Conservation (phyloP, 2,113 vertebrate genomes). For the Pycnonotus jocosus region DNA sequence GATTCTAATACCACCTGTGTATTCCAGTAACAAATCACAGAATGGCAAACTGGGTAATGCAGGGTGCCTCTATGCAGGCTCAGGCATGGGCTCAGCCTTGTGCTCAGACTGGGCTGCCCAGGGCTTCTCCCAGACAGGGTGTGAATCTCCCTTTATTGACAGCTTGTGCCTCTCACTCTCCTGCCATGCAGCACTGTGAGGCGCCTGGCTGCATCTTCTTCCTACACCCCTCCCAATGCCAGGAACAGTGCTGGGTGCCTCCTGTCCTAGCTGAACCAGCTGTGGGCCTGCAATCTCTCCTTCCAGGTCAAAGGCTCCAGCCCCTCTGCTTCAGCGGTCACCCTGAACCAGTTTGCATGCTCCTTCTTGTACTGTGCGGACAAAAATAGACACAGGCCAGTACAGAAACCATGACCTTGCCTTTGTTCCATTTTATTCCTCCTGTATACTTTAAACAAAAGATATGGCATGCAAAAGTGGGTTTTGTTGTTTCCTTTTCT, state of each 20-base stretch:
- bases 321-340: rapidly evolving
- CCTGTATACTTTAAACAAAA: background rate
- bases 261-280: background rate
- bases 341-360: rapidly evolving
- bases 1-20: background rate
- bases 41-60: background rate
- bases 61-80: background rate
- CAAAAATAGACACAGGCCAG: background rate
- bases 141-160: rapidly evolving
- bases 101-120: background rate
- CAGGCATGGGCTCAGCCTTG: background rate
- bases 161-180: background rate
- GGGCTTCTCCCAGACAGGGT: background rate
- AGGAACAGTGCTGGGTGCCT: background rate
- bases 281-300: rapidly evolving
- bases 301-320: rapidly evolving
- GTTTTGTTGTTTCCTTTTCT: background rate
- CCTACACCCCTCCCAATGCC: rapidly evolving
- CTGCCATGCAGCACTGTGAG: rapidly evolving
- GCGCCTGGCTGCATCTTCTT: rapidly evolving
- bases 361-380: background rate
- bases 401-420: background rate
- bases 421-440: background rate
- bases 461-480: background rate
- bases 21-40: background rate